Evolutionary conservation across 2,113 vertebrate species (phyloP).

Genomic region (Sebastes fasciatus): DNA sequence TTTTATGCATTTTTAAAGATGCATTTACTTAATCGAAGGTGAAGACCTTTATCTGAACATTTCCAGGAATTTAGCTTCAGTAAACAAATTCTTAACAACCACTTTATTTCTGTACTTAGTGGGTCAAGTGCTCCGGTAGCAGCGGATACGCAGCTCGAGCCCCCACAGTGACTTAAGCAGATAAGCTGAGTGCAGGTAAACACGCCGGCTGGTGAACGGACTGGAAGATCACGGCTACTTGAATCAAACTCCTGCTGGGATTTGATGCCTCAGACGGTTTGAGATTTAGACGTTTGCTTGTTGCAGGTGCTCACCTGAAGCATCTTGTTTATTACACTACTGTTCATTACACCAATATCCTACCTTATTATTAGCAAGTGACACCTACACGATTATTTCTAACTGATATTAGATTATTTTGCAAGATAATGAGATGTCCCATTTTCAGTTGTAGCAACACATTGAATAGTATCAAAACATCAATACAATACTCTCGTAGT

Average conservation of each 20-base stretch:
- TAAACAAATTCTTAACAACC: slow-evolving; percentile 21
- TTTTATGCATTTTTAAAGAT: background rate
- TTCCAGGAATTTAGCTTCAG: background rate
- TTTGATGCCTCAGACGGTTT: slow-evolving; percentile 11
- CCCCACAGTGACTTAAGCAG: slow-evolving; percentile 37
- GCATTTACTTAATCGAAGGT: background rate
- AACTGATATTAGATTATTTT: too few relatives aligned
- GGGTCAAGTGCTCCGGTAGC: slow-evolving; percentile 41
- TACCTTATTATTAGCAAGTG: background rate
- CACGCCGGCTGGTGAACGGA: slow-evolving; percentile 4
- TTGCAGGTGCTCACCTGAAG: background rate
- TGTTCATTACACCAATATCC: background rate
- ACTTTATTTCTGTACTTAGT: slow-evolving; percentile 38
- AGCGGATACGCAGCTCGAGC: slow-evolving; percentile 8
- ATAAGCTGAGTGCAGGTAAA: slow-evolving; percentile 19
- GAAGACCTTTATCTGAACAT: background rate
- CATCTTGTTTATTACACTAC: background rate
- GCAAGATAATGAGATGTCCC: too few relatives aligned
- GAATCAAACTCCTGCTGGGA: slow-evolving; percentile 41
- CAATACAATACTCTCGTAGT: background rate
- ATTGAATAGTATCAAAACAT: background rate
- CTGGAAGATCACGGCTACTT: slow-evolving; percentile 15
- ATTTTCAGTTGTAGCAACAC: background rate
- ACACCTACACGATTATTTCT: background rate
- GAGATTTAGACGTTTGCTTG: background rate